These are phyloP conservation scores for Muscidifurax raptorellus DNA, from an alignment of 1,140 invertebrate genomes.

Conservation along the genomic window DNA sequence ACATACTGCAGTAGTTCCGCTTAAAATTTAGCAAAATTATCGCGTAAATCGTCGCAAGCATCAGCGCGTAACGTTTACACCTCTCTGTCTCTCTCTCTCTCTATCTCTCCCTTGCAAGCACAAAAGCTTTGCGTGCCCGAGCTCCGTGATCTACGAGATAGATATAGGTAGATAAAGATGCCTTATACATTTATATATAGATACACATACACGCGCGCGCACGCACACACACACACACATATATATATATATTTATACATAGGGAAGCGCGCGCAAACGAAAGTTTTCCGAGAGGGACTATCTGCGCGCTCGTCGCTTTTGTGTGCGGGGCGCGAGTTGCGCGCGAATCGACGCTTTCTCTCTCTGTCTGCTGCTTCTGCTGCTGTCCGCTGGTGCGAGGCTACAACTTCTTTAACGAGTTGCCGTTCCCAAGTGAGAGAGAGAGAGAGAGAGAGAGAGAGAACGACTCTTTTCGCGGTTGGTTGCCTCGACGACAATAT, in stretches of 20 bases:
- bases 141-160: neutral
- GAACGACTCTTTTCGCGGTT: constrained; percentile 47
- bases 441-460: too few relatives aligned
- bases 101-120: too few relatives aligned
- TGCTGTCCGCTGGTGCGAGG: neutral
- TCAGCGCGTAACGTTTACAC: neutral
- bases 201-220: neutral
- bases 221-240: neutral
- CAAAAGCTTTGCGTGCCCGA: neutral
- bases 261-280: neutral
- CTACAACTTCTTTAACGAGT: constrained; percentile 51
- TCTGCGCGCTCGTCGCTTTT: constrained; percentile 9
- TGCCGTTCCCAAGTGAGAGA: constrained; percentile 5
- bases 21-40: constrained; percentile 38
- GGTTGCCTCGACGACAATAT: constrained; percentile 39
- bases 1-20: too few relatives aligned
- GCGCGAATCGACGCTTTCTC: neutral
- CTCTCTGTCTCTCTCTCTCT: neutral
- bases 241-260: neutral
- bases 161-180: neutral
- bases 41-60: constrained; percentile 13
- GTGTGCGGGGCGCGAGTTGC: neutral
- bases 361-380: neutral
- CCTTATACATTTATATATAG: neutral
- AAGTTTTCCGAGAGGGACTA: constrained; percentile 33